Evolutionary conservation across 2,888 invertebrate genomes (phyloP), one percentile per base, ranked within the genome.

Genomic region (Andrena hattorfiana): DNA sequence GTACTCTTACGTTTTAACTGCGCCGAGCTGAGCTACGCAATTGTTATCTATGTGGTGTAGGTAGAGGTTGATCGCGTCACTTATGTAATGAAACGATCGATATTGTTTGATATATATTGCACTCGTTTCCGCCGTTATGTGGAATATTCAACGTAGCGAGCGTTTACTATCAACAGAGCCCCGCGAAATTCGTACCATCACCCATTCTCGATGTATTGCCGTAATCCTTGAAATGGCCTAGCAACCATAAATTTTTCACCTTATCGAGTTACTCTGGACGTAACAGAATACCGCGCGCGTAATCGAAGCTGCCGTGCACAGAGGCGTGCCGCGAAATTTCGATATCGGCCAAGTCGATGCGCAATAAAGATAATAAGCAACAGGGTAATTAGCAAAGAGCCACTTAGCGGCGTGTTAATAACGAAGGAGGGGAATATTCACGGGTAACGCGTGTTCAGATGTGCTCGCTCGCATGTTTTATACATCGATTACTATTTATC

Each of bases 361-460:
- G 73, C 64, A 71, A 77, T 74, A 82, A 70, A 82, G 83, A 82
- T 82, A 83, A 83, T 77, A 73, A 73, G 81, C 56, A 81, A 79
- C 72, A 68, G 67, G 67, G 80, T 79, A 81, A 79, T 81, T 81
- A 81, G 80, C 80, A 72, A 56, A 73, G 59, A 71, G 82, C 74
- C 82, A 71, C 81, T 81, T 82, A 75, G 81, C 70, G 54, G 67
- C 62, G 81, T 71, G 70, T 82, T 81, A 81, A 75, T 81, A 81
- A 75, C 79, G 26, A 48, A 8, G 23, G 63, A 56, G 71, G 71
- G 71, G 67, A 67, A 16, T 56, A 48, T 48, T 62, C 48, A 59
- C 28, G 30, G 28, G 7, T 1, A 59, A 28, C 66, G 32, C 59
- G 30, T n/a, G 23, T 63, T 59, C 28, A 10, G 62, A 68, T 51